A percentile compares a stretch with the other conserved stretches of the same genome.
These are phyloP conservation scores for Masticophis lateralis DNA, from an alignment of 2,797 vertebrate species.

Conservation along the genomic window DNA sequence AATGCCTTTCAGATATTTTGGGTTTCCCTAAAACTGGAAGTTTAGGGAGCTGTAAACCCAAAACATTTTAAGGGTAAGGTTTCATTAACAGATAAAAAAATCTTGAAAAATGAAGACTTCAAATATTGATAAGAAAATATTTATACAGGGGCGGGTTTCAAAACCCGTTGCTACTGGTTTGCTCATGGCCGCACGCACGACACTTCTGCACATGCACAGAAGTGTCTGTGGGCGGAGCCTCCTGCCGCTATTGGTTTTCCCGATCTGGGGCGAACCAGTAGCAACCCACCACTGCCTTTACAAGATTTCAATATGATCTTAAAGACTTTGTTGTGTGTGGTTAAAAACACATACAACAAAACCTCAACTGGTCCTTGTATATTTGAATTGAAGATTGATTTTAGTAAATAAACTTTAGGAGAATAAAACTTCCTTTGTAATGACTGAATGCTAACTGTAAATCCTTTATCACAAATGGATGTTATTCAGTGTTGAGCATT, in stretches of 20 bases:
- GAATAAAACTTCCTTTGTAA: neutral
- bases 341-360: neutral
- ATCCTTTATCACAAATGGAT: neutral
- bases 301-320: neutral
- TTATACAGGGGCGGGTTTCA: no score
- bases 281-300: no score
- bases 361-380: neutral
- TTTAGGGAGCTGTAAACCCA: neutral
- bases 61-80: neutral
- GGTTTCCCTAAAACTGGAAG: neutral
- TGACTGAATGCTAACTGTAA: neutral
- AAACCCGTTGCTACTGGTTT: no score
- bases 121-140: neutral
- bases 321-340: no score
- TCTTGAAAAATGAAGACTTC: neutral
- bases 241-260: no score
- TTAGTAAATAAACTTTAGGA: neutral
- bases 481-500: neutral
- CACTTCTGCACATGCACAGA: no score
- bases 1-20: neutral
- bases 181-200: fast-evolving
- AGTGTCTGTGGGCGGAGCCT: no score
- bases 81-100: neutral
- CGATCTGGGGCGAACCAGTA: no score
- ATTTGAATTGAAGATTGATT: neutral